Evolutionary conservation across 2,888 invertebrate genomes (phyloP).

Genomic region (Bellardia bayeri): DNA sequence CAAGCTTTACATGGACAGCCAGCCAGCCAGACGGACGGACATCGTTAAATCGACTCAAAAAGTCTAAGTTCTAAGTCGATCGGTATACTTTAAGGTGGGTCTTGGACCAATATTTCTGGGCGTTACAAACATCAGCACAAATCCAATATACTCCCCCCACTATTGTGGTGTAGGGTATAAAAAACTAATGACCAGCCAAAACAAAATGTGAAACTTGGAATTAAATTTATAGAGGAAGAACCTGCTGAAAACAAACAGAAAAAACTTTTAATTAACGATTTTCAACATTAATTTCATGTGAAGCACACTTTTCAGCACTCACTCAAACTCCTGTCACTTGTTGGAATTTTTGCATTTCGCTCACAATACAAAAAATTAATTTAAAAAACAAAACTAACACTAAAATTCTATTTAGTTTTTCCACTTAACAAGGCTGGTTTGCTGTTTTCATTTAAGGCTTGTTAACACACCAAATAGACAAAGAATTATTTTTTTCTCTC

Average conservation of each 20-base stretch:
- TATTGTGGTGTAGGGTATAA: too few species aligned
- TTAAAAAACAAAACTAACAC: neutral
- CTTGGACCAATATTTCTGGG: too few species aligned
- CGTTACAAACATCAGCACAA: too few species aligned
- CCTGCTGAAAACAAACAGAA: slow-evolving; percentile 20
- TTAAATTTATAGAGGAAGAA: slow-evolving; percentile 28
- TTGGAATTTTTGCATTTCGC: slow-evolving; percentile 54
- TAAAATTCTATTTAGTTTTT: slow-evolving; percentile 44
- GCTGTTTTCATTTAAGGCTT: slow-evolving; percentile 56
- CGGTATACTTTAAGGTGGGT: too few species aligned
- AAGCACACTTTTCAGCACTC: slow-evolving; percentile 60
- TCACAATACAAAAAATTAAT: slow-evolving; percentile 13
- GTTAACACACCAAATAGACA: slow-evolving; percentile 62
- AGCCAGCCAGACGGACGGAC: too few species aligned
- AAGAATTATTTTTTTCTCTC: slow-evolving; percentile 22
- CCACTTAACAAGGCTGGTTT: slow-evolving; percentile 42
- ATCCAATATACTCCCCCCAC: too few species aligned
- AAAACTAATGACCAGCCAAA: slow-evolving; percentile 15
- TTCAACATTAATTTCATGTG: slow-evolving; percentile 63
- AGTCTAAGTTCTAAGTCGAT: too few species aligned
- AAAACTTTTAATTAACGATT: slow-evolving; percentile 65
- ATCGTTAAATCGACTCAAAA: too few species aligned
- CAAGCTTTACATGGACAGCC: too few species aligned
- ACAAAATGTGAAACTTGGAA: slow-evolving; percentile 21
- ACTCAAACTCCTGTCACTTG: slow-evolving; percentile 49